These are phyloP conservation scores for Zalophus californianus DNA, from an alignment of 2,797 vertebrate species.

Conservation along the genomic window DNA sequence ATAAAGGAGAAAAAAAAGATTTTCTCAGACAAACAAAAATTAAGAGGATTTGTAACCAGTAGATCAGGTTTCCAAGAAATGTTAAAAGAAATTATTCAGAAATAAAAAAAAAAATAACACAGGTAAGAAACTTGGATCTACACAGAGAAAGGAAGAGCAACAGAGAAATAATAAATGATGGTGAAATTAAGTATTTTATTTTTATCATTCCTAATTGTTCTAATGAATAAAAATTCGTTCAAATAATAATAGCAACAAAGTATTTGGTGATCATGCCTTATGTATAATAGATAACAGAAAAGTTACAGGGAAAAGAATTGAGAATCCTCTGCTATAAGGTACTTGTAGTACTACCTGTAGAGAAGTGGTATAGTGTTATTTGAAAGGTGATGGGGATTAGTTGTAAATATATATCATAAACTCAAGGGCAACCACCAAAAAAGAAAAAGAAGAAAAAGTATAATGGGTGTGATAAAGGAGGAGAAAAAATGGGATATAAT, in stretches of 20 bases:
- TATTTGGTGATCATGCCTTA: neutral
- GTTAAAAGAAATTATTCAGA: neutral
- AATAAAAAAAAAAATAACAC: neutral
- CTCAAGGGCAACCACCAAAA: neutral
- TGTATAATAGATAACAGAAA: neutral
- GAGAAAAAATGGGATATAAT: neutral
- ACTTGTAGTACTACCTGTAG: neutral
- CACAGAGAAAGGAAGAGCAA: neutral
- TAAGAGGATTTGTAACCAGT: neutral
- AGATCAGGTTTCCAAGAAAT: neutral
- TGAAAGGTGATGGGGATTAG: neutral
- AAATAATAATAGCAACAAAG: neutral
- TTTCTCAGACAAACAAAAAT: neutral
- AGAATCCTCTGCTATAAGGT: neutral
- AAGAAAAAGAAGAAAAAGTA: neutral
- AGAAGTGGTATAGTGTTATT: neutral
- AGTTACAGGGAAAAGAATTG: neutral
- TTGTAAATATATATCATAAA: neutral
- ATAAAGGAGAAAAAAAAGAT: neutral
- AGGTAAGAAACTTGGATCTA: neutral
- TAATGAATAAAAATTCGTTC: neutral
- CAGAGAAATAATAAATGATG: neutral
- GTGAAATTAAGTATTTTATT: neutral
- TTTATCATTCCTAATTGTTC: neutral
- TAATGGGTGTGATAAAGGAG: neutral